Conservation (phyloP, 2,888 invertebrate genomes). For the Celastrina argiolus region DNA sequence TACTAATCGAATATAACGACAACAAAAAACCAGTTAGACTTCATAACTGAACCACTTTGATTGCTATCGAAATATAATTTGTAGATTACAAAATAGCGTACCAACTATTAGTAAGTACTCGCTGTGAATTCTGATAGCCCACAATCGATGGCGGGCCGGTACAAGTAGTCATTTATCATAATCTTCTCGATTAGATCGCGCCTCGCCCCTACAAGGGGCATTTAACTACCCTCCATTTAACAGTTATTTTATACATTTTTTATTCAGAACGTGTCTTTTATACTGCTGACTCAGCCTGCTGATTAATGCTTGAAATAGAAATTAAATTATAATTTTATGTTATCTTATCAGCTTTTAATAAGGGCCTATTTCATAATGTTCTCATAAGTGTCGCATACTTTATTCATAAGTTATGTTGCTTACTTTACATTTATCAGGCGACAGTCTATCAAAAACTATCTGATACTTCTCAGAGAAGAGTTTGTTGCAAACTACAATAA, state of each 20-base stretch:
- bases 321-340: slow-evolving; percentile 6
- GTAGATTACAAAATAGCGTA: slow-evolving; percentile 19
- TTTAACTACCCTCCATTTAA: slow-evolving; percentile 73
- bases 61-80: slow-evolving; percentile 17
- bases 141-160: slow-evolving; percentile 37
- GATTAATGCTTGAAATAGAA: slow-evolving; percentile 28
- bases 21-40: background rate
- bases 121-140: slow-evolving; percentile 31
- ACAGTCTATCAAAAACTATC: too few relatives aligned
- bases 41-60: slow-evolving; percentile 7
- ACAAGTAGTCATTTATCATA: slow-evolving; percentile 67
- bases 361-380: too few relatives aligned
- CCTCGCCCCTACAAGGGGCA: slow-evolving; percentile 59
- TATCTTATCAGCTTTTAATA: background rate
- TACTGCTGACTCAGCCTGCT: slow-evolving; percentile 41
- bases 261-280: slow-evolving; percentile 55
- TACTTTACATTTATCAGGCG: too few relatives aligned
- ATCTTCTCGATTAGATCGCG: slow-evolving; percentile 72
- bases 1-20: background rate
- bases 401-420: too few relatives aligned
- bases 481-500: too few relatives aligned
- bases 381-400: too few relatives aligned
- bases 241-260: slow-evolving; percentile 67
- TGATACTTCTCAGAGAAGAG: too few relatives aligned
- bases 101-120: slow-evolving; percentile 24